Evolutionary conservation across 2,113 vertebrate species (phyloP).

Genomic region (Oophaga pumilio): DNA sequence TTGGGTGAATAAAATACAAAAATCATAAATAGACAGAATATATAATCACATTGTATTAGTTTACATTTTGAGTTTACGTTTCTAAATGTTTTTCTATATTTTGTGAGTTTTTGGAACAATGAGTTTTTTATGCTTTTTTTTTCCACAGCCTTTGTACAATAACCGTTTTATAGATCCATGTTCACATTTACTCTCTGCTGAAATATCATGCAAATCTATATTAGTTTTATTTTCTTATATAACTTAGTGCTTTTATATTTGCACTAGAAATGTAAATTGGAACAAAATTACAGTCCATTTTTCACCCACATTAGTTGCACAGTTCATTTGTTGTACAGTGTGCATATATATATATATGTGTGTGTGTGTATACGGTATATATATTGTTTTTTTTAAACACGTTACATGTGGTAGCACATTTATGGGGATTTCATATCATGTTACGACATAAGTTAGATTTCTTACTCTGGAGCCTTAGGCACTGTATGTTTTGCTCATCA

Average conservation of each 20-base stretch:
- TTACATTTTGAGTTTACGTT: conserved; percentile 32
- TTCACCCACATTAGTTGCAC: neutral
- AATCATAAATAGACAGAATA: conserved; percentile 23
- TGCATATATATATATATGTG: too few species aligned
- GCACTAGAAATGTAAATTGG: neutral
- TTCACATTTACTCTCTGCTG: conserved; percentile 12
- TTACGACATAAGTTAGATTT: neutral
- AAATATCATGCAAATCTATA: neutral
- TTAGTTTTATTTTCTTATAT: neutral
- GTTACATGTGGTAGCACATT: neutral
- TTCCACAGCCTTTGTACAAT: conserved; percentile 14
- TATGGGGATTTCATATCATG: neutral
- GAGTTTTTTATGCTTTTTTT: conserved; percentile 9
- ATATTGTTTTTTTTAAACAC: neutral
- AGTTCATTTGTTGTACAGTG: neutral
- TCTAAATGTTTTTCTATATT: conserved; percentile 35
- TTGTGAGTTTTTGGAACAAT: conserved; percentile 14
- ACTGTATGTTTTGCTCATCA: neutral
- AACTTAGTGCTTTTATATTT: neutral
- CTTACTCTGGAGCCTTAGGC: neutral
- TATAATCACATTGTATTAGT: conserved; percentile 34
- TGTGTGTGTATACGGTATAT: too few species aligned
- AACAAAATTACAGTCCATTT: neutral
- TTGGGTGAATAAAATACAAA: neutral
- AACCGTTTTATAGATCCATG: neutral